Evolutionary conservation across 2,797 vertebrate species (phyloP).

Genomic region (Chromis chromis): DNA sequence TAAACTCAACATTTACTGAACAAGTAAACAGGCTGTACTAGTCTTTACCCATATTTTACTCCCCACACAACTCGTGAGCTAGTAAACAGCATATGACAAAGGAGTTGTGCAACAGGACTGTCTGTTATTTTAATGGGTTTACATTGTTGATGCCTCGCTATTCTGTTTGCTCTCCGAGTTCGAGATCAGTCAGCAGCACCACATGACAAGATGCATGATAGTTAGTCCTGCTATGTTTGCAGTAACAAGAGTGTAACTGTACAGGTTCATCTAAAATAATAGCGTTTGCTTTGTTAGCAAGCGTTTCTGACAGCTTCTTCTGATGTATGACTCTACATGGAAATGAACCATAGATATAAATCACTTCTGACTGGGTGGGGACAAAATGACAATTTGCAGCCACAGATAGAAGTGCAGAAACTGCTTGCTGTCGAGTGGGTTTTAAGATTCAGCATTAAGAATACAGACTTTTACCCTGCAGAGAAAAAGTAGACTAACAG

Average conservation of each 20-base stretch:
- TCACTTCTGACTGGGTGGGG: neutral
- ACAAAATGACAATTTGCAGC: neutral
- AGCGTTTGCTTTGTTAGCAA: neutral
- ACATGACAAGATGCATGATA: neutral
- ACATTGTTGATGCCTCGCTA: conserved; percentile 12
- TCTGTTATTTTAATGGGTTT: conserved; percentile 1
- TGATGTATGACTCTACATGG: neutral
- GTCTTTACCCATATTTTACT: neutral
- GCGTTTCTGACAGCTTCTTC: neutral
- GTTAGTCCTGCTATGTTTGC: neutral
- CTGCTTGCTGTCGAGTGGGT: neutral
- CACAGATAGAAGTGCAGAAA: neutral
- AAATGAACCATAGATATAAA: neutral
- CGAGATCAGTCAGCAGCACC: conserved; percentile 6
- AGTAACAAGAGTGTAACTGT: neutral
- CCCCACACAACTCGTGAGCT: neutral
- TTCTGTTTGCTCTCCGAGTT: conserved; percentile 2
- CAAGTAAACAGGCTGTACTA: neutral
- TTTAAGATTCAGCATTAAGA: neutral
- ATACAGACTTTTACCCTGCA: neutral
- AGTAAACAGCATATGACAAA: conserved; percentile 22
- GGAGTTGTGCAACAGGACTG: conserved; percentile 18
- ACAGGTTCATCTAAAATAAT: neutral
- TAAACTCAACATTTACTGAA: conserved; percentile 10
- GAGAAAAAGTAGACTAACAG: conserved; percentile 9